Conservation (phyloP, 35 echinoderm and acorn worm genomes). For the Diadema setosum region DNA sequence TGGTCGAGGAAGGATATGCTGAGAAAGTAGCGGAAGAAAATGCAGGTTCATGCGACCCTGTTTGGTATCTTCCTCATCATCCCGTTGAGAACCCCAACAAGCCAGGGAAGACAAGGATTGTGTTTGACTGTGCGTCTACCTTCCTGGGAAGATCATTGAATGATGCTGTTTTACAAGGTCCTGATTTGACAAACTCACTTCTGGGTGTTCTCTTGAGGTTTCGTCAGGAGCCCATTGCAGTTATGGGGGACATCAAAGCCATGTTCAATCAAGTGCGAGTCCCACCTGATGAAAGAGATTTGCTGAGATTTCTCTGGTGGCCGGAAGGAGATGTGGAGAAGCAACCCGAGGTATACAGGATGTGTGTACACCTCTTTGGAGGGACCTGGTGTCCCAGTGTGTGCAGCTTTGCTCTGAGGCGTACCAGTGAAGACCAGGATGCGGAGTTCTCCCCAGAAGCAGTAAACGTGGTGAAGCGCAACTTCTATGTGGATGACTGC, state of each 20-base stretch:
- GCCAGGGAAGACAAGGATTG: constrained; percentile 1
- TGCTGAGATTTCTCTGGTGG: constrained; percentile 52
- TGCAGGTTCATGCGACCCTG: neutral
- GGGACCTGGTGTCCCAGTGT: constrained; percentile 19
- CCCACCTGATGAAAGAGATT: constrained; percentile 1
- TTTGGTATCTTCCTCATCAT: constrained; percentile 41
- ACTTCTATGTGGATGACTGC: constrained; percentile 37
- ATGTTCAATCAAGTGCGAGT: constrained; percentile 56
- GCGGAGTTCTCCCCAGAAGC: neutral
- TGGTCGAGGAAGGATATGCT: constrained; percentile 11
- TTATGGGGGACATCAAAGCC: constrained; percentile 44
- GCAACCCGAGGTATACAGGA: neutral
- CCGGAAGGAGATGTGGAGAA: neutral
- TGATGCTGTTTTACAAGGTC: neutral
- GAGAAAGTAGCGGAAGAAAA: neutral
- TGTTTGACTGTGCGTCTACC: neutral
- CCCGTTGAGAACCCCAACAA: constrained; percentile 42
- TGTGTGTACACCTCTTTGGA: constrained; percentile 16
- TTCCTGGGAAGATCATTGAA: constrained; percentile 6
- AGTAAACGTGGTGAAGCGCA: neutral
- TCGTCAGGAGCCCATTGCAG: constrained; percentile 30
- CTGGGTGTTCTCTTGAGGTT: constrained; percentile 44
- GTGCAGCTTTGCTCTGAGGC: neutral
- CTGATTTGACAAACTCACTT: constrained; percentile 21
- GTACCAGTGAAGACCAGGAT: neutral